Conservation (phyloP, 1,140 invertebrate genomes). For the Drosophila varians region DNA sequence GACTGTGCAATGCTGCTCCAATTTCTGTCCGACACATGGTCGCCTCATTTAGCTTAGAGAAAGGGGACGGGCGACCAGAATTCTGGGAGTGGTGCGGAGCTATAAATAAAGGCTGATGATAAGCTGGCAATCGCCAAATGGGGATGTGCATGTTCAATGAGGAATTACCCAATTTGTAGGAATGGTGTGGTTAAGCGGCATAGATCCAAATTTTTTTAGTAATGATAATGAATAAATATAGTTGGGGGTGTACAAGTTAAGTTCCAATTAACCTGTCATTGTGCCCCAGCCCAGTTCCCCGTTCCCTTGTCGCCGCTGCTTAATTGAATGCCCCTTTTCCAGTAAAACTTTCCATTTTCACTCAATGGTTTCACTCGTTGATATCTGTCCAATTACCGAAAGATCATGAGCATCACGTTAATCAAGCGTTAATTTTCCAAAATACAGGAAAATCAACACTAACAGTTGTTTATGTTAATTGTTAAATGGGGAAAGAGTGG, state of each 20-base stretch:
- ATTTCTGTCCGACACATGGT: slow-evolving; percentile 27
- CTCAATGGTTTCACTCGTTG: background rate
- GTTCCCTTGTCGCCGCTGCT: background rate
- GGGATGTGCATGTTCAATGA: slow-evolving; percentile 34
- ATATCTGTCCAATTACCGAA: slow-evolving; percentile 42
- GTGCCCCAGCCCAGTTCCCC: background rate
- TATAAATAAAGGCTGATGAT: slow-evolving; percentile 38
- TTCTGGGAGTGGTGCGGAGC: slow-evolving; percentile 32
- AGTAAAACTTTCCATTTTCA: slow-evolving; percentile 62
- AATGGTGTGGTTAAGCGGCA: too few relatives aligned
- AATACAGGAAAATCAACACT: slow-evolving; percentile 47
- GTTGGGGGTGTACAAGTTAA: slow-evolving; percentile 7
- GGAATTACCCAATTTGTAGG: slow-evolving; percentile 50
- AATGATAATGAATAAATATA: too few relatives aligned
- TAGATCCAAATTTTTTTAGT: too few relatives aligned
- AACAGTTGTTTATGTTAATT: slow-evolving; percentile 77
- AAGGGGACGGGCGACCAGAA: slow-evolving; percentile 10
- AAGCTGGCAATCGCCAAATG: slow-evolving; percentile 17
- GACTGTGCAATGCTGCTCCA: slow-evolving; percentile 35
- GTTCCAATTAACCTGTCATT: slow-evolving; percentile 1
- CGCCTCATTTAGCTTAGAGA: slow-evolving; percentile 22
- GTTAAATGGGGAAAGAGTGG: slow-evolving; percentile 40
- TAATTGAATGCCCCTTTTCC: slow-evolving; percentile 40
- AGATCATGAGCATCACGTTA: slow-evolving; percentile 59
- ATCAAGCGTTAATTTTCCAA: slow-evolving; percentile 66